phyloP scores from a whole-genome alignment of 2,888 invertebrate genomes.

The Darwinula stevensoni region DNA sequence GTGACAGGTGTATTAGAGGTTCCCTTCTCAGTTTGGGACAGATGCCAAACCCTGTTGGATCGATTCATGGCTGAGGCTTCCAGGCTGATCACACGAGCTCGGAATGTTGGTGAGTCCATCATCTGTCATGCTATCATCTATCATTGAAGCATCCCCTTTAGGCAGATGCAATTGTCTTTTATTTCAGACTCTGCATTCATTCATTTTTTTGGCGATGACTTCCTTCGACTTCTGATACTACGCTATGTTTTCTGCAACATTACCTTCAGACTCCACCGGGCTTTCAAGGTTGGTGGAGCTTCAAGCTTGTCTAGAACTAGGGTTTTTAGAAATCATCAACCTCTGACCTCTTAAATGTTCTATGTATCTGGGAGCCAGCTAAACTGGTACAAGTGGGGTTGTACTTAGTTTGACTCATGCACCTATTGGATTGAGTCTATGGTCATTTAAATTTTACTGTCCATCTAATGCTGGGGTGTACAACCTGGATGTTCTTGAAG shows the following conservation, averaged over 20 bases:
- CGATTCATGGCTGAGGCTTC: slow-evolving; percentile 67
- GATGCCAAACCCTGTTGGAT: slow-evolving; percentile 58
- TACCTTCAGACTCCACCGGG: slow-evolving; percentile 56
- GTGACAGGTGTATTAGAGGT: slow-evolving; percentile 63
- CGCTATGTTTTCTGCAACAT: slow-evolving; percentile 83
- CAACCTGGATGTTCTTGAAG: no score
- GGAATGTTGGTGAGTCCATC: slow-evolving; percentile 34
- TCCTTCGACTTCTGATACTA: slow-evolving; percentile 53
- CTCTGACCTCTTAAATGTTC: no score
- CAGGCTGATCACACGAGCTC: slow-evolving; percentile 43
- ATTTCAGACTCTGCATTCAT: slow-evolving; percentile 18
- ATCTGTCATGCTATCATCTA: slow-evolving; percentile 1
- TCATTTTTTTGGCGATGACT: slow-evolving; percentile 65
- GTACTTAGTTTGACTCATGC: no score
- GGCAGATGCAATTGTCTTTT: background rate
- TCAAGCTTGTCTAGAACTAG: background rate
- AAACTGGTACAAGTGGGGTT: no score
- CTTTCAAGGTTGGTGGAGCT: slow-evolving; percentile 22
- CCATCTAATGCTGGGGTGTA: no score
- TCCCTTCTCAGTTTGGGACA: slow-evolving; percentile 62
- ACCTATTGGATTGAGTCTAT: no score
- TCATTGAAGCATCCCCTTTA: background rate
- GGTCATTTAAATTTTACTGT: no score
- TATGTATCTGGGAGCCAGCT: no score
- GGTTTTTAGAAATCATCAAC: no score